Evolutionary conservation across 2,113 vertebrate genomes (phyloP).

Genomic region (Istiophorus platypterus): DNA sequence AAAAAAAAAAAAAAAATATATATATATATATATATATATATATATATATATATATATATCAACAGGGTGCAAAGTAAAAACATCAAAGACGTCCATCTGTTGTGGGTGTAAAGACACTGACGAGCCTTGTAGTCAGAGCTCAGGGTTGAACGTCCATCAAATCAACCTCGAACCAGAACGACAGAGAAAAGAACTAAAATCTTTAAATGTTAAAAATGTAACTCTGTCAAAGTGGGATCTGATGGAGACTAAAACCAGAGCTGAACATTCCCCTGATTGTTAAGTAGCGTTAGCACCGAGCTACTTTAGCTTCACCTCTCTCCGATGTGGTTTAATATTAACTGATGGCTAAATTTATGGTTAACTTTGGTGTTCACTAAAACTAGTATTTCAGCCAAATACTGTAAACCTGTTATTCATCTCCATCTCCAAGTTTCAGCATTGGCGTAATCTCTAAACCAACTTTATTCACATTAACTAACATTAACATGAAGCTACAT

Average conservation of each 20-base stretch:
- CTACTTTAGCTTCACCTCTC: neutral
- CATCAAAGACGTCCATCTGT: neutral
- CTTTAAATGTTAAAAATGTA: neutral
- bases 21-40: too few relatives aligned
- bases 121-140: neutral
- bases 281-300: neutral
- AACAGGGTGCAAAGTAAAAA: neutral
- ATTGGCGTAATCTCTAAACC: neutral
- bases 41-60: too few relatives aligned
- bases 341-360: neutral
- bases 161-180: neutral
- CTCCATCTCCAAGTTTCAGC: neutral
- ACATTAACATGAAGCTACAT: neutral
- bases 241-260: conserved; percentile 28
- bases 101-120: neutral
- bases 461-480: neutral
- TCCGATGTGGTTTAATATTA: neutral
- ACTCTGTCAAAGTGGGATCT: conserved; percentile 1
- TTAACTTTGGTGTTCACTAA: neutral
- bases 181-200: neutral
- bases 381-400: neutral
- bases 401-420: neutral
- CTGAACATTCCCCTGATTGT: neutral
- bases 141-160: neutral
- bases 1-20: too few relatives aligned